phyloP scores from a whole-genome alignment of 2,888 invertebrate species.

The Neoitamus cyanurus region DNA sequence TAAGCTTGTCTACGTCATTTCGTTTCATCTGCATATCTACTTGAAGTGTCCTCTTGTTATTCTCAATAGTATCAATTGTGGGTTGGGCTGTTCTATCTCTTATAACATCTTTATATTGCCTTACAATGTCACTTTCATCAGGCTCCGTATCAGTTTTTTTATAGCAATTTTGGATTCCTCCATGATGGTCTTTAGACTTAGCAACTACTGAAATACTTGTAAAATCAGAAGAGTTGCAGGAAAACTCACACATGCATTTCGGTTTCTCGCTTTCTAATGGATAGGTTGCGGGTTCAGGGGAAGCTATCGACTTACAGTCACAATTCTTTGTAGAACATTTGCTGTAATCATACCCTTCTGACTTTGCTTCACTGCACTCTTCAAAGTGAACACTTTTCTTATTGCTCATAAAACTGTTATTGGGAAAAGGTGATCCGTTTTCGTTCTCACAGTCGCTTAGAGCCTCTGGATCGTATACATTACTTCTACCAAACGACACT shows the following conservation, averaged over 20 bases:
- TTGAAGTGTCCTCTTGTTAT: slow-evolving; percentile 11
- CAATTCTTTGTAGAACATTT: slow-evolving; percentile 65
- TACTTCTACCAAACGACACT: slow-evolving; percentile 63
- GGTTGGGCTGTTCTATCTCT: neutral
- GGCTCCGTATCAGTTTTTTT: neutral
- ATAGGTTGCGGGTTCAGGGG: slow-evolving; percentile 53
- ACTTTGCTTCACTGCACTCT: slow-evolving; percentile 56
- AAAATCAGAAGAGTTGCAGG: slow-evolving; percentile 47
- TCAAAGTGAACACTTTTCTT: slow-evolving; percentile 65
- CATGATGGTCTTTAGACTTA: neutral
- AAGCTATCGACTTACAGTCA: slow-evolving; percentile 59
- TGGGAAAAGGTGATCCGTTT: neutral
- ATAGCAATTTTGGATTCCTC: neutral
- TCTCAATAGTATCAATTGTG: neutral
- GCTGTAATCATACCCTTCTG: slow-evolving; percentile 58
- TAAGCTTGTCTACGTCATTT: neutral
- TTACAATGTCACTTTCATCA: neutral
- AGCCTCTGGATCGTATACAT: slow-evolving; percentile 57
- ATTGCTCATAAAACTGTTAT: slow-evolving; percentile 30
- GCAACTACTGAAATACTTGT: neutral
- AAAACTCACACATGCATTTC: slow-evolving; percentile 31
- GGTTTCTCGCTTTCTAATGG: neutral
- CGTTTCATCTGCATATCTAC: neutral
- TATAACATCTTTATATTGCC: neutral
- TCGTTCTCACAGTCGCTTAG: slow-evolving; percentile 64